These are phyloP conservation scores for Casuarius casuarius DNA, from an alignment of 2,113 vertebrate genomes.

Conservation along the genomic window DNA sequence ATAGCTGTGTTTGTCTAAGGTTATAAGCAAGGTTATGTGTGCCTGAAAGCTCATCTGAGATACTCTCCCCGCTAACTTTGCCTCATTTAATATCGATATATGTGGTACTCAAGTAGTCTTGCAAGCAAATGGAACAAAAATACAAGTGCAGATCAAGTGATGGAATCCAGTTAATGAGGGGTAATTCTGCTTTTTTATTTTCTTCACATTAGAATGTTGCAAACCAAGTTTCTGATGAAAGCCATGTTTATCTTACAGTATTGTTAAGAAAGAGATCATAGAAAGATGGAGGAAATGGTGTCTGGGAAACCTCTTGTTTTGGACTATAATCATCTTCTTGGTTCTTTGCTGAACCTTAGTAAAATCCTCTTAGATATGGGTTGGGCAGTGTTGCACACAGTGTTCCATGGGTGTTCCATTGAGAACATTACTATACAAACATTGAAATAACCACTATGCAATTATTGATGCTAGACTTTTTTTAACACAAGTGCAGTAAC, in stretches of 20 bases:
- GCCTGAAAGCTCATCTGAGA: not conserved
- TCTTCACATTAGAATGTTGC: not conserved
- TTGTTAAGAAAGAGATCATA: not conserved
- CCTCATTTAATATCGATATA: not conserved
- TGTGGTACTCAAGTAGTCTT: not conserved
- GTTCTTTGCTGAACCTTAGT: not conserved
- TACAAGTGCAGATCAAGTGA: not conserved
- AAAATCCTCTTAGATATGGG: not conserved
- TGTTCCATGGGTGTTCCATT: not conserved
- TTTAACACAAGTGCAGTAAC: not conserved
- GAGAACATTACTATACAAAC: not conserved
- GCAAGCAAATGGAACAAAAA: not conserved
- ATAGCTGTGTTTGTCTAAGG: not conserved
- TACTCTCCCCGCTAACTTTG: not conserved
- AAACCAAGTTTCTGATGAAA: not conserved
- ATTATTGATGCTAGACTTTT: not conserved
- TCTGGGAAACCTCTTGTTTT: conserved; percentile 4
- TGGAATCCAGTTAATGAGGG: not conserved
- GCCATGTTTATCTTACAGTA: not conserved
- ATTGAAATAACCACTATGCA: not conserved
- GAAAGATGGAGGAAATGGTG: not conserved
- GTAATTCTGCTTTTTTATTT: not conserved
- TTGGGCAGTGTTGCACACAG: not conserved
- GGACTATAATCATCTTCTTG: not conserved
- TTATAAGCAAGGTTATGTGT: not conserved